Percentiles rank a stretch among this genome's conserved stretches.
Evolutionary conservation across 2,797 vertebrate species (phyloP).

Genomic region (Ptychadena robeensis): DNA sequence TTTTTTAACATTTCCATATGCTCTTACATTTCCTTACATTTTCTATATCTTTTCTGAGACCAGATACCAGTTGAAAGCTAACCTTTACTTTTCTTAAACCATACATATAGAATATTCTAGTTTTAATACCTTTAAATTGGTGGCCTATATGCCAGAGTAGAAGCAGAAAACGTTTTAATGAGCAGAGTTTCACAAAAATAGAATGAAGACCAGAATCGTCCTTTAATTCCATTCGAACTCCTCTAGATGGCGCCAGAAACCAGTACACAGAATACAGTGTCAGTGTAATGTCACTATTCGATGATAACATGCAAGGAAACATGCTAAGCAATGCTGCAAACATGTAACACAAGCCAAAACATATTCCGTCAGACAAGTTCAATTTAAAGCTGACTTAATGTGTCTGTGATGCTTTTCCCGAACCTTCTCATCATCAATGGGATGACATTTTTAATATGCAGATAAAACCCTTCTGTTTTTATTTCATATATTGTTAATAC

Average conservation of each 20-base stretch:
- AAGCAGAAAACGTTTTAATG: not conserved
- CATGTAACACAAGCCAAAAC: not conserved
- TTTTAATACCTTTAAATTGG: not conserved
- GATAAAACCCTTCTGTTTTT: no score
- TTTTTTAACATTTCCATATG: no score
- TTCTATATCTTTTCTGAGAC: not conserved
- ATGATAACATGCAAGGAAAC: not conserved
- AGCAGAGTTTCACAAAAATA: not conserved
- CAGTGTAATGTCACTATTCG: conserved; percentile 9
- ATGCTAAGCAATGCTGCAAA: not conserved
- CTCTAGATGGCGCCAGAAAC: conserved; percentile 29
- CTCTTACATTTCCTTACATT: no score
- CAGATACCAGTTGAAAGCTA: not conserved
- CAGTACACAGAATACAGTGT: not conserved
- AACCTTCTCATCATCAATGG: no score
- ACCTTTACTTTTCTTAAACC: not conserved
- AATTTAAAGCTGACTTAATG: not conserved
- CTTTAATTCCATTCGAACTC: not conserved
- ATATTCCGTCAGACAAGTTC: not conserved
- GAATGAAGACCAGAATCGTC: not conserved
- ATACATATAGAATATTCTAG: not conserved
- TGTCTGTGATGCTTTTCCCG: no score
- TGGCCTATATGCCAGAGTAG: not conserved
- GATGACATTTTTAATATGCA: no score
- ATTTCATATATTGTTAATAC: no score